phyloP scores from a whole-genome alignment of 2,888 invertebrate species.

The Drosophila prostipennis region DNA sequence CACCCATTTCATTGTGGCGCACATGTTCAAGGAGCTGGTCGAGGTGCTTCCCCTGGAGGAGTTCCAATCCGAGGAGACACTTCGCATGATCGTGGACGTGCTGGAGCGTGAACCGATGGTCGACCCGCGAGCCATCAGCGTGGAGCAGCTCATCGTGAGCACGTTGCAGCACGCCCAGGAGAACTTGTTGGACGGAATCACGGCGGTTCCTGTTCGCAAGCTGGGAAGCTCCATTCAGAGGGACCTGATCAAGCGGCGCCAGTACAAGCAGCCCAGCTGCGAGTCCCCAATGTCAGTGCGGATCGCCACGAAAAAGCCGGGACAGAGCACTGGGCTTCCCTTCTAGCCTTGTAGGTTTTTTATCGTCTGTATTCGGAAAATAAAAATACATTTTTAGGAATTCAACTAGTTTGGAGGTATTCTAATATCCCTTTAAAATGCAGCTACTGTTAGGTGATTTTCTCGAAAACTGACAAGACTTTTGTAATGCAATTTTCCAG shows the following conservation, averaged over 20 bases:
- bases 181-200: slow-evolving; percentile 81
- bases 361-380: background rate
- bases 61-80: slow-evolving; percentile 72
- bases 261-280: slow-evolving; percentile 55
- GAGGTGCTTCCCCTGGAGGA: slow-evolving; percentile 81
- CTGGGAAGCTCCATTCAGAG: slow-evolving; percentile 65
- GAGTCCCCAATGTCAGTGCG: slow-evolving; percentile 61
- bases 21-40: slow-evolving; percentile 76
- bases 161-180: slow-evolving; percentile 73
- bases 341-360: background rate
- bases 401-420: too few species aligned
- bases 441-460: too few species aligned
- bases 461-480: too few species aligned
- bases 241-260: slow-evolving; percentile 65
- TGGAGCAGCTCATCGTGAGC: slow-evolving; percentile 70
- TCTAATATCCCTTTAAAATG: too few species aligned
- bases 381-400: background rate
- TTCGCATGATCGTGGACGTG: slow-evolving; percentile 67
- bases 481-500: too few species aligned
- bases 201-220: slow-evolving; percentile 73
- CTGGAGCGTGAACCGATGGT: slow-evolving; percentile 73
- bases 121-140: slow-evolving; percentile 77
- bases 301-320: slow-evolving; percentile 59
- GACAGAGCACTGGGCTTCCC: slow-evolving; percentile 40
- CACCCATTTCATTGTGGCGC: slow-evolving; percentile 73